Evolutionary conservation across 2,797 vertebrate genomes (phyloP), one percentile per base, ranked within the genome.

Genomic region (Sebastes steindachneri): DNA sequence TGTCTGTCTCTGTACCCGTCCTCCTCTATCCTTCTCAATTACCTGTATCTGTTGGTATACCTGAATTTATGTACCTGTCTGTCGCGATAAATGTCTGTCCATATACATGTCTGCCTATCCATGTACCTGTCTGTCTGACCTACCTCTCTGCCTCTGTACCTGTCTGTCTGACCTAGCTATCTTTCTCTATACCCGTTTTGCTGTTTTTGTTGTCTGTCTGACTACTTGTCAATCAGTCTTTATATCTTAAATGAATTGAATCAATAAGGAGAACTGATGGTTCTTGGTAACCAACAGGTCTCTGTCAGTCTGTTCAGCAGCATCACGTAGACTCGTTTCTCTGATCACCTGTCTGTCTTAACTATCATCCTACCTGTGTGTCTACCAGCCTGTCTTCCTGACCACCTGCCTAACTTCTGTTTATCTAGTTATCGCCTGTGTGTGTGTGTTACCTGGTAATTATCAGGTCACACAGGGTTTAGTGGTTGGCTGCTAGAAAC

Each of bases 381-480:
- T 7, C n/a, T 26, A 23, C 26, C 37, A 15, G 25, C 31, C 55
- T 63, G 64, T 58, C 58, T 65, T 15, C 63, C 25, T 80, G 68
- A 67, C 28, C 31, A 51, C 25, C 63, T 45, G 45, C 19, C 60
- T 31, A 58, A 59, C 45, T 5, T 68, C 10, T 51, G 26, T 51
- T 51, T 60, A 31, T 64, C 67, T 21, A 53, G 58, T 55, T 62
- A 45, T 82, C 45, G 21, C 25, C 12, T 70, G 54, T 68, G 58
- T 54, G 79, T 75, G 59, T 78, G 54, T 71, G 73, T 19, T 35
- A 31, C 45, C 67, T 58, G 57, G 70, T 84, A 81, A 85, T 89
- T 79, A 88, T 79, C 81, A 85, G 89, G 88, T 88, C 88, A 88
- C 75, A 73, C 80, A 79, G 86, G 85, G 77, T 94, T 90, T 91